Percentiles rank a stretch among this genome's conserved stretches.
phyloP scores from a whole-genome alignment of 2,888 invertebrate species.

The Desoria tigrina region DNA sequence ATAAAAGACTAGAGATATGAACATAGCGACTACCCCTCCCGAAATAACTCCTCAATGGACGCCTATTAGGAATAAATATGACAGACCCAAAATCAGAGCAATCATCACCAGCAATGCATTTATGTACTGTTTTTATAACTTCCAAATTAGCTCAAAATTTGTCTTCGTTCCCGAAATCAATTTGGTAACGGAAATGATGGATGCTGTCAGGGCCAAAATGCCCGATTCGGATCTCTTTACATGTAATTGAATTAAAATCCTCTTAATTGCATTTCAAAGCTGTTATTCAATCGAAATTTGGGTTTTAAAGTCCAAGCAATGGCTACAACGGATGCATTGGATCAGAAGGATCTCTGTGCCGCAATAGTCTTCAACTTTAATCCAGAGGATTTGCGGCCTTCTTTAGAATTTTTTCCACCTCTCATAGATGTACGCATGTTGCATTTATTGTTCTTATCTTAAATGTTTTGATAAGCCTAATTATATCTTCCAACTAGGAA shows the following conservation, averaged over 20 bases:
- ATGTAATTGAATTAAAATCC: background rate
- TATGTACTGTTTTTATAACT: too few relatives aligned
- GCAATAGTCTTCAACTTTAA: slow-evolving; percentile 3
- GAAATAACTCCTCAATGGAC: too few relatives aligned
- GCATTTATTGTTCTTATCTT: background rate
- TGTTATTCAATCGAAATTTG: background rate
- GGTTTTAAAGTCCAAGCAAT: too few relatives aligned
- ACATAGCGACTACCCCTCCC: too few relatives aligned
- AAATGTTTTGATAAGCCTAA: background rate
- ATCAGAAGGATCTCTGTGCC: slow-evolving; percentile 6
- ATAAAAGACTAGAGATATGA: too few relatives aligned
- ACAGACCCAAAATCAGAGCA: too few relatives aligned
- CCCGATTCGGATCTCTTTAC: background rate
- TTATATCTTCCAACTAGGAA: slow-evolving; percentile 6
- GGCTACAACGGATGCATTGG: too few relatives aligned
- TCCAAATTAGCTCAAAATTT: slow-evolving; percentile 3
- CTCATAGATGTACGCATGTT: slow-evolving; percentile 6
- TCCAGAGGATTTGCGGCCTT: too few relatives aligned
- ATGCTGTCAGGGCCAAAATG: background rate
- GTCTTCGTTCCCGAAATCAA: background rate
- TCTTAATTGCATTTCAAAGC: background rate
- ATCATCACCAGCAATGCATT: too few relatives aligned
- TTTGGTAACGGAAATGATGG: background rate
- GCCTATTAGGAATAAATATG: too few relatives aligned
- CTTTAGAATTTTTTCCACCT: background rate